These are phyloP conservation scores for Phenacoccus solenopsis DNA, from an alignment of 1,140 invertebrate genomes.

Conservation along the genomic window DNA sequence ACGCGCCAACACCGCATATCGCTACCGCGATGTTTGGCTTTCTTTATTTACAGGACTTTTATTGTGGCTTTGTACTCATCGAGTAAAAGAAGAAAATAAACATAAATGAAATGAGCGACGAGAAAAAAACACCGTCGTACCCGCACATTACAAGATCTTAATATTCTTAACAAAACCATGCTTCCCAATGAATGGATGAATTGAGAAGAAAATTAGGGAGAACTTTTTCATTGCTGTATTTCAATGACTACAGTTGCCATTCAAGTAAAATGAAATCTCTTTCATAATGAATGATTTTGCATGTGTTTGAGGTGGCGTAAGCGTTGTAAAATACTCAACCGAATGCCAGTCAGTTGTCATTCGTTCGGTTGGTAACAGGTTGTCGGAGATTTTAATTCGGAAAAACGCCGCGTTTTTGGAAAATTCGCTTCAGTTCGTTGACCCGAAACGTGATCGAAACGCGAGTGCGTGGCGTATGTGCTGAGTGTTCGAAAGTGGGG, in stretches of 20 bases:
- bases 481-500: too few relatives aligned
- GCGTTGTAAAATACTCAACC: conserved; percentile 1
- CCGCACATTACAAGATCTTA: neutral
- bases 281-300: conserved; percentile 15
- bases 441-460: too few relatives aligned
- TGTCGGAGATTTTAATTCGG: too few relatives aligned
- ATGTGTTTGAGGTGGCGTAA: conserved; percentile 11
- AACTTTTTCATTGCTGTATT: conserved; percentile 13
- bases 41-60: too few relatives aligned
- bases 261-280: conserved; percentile 14
- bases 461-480: too few relatives aligned
- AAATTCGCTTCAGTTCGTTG: too few relatives aligned
- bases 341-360: neutral
- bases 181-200: conserved; percentile 7
- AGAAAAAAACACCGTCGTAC: neutral
- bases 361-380: neutral
- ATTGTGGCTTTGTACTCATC: too few relatives aligned
- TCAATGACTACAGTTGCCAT: conserved; percentile 9
- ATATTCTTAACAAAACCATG: conserved; percentile 4
- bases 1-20: too few relatives aligned
- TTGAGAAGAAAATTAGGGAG: conserved; percentile 16
- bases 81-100: neutral
- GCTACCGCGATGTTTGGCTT: too few relatives aligned
- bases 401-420: too few relatives aligned
- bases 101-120: neutral